Conservation (phyloP, 2,113 vertebrate genomes). For the Poeciliopsis turrubarensis region DNA sequence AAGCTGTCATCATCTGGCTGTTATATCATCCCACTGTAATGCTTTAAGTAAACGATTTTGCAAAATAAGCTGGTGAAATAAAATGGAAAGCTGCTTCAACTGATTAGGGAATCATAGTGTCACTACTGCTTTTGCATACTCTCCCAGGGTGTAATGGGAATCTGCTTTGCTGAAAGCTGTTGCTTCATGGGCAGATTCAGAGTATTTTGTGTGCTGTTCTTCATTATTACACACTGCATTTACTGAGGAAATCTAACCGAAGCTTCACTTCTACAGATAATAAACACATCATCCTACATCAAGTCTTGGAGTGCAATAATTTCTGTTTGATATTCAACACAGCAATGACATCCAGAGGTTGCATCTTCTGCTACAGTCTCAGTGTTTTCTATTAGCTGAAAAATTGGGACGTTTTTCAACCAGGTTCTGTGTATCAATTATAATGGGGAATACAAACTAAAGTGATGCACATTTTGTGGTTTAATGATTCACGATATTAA, state of each 20-base stretch:
- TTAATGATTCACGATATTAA: too few relatives aligned
- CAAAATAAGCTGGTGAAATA: slow-evolving; percentile 45
- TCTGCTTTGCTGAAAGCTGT: slow-evolving; percentile 25
- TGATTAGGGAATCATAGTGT: slow-evolving; percentile 46
- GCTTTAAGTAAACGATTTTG: slow-evolving; percentile 57
- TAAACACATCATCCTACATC: background rate
- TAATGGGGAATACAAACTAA: too few relatives aligned
- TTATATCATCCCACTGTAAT: slow-evolving; percentile 47
- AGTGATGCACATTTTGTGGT: too few relatives aligned
- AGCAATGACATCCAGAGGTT: background rate
- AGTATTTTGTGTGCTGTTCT: background rate
- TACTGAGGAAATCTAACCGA: background rate
- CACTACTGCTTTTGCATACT: slow-evolving; percentile 31
- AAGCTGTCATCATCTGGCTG: slow-evolving; percentile 32
- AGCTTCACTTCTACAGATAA: background rate
- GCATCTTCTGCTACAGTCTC: background rate
- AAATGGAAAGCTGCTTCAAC: slow-evolving; percentile 48
- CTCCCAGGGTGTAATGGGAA: slow-evolving; percentile 32
- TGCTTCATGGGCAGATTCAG: slow-evolving; percentile 23
- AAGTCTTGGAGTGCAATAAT: background rate
- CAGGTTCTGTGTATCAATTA: background rate
- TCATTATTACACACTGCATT: background rate
- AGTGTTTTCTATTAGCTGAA: background rate
- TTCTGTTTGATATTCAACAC: background rate
- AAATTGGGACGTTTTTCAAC: background rate